Base-by-base conservation (phyloP, 2,888 invertebrate species). In the Agriopis aurantiaria region DNA sequence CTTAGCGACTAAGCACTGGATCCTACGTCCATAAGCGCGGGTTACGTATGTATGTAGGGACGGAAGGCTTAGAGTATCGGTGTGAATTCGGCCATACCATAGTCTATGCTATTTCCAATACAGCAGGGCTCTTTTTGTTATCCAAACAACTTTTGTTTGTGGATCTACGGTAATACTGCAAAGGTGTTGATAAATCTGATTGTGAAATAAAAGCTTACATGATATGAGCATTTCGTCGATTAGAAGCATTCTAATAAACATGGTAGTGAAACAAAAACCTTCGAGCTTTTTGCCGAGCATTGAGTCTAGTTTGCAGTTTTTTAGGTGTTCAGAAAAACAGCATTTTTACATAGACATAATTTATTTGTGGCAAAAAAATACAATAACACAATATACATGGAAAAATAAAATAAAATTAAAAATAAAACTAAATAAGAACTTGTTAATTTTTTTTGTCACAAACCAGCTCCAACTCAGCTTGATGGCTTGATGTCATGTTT, bases 11-110 rank as follows among this genome's bases (percentile, higher is more conserved):
- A 81, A 67, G 70, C 66, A 67, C 70, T 66, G 66, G 45, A 63
- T 67, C 62, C 58, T 63, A 55, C 70, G 66, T 80, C 76, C 79
- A 80, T 81, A 80, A 78, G 79, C 78, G 78, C 71, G 74, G 74
- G 74, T 77, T 78, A 79, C 72, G 71, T 69, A 69, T 74, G 77
- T 77, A 55, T 66, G 41, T 63, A 45, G 57, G 64, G 49, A 52
- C 58, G 60, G 66, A 70, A 74, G 76, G 82, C 80, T 81, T 79
- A 81, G 81, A 77, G 81, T 82, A 82, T 81, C 76, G 75, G 82
- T 80, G 84, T 81, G 85, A 84, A 87, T 88, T 84, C 80, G 79
- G 77, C 78, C 76, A 72, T 75, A 23, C 68, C 75, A 74, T 78
- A 79, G 72, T 75, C 75, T 77, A 59, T 43, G 56, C 60, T 72